phyloP scores from a whole-genome alignment of 1,140 invertebrate species.

The Aphaenogaster floridana region DNA sequence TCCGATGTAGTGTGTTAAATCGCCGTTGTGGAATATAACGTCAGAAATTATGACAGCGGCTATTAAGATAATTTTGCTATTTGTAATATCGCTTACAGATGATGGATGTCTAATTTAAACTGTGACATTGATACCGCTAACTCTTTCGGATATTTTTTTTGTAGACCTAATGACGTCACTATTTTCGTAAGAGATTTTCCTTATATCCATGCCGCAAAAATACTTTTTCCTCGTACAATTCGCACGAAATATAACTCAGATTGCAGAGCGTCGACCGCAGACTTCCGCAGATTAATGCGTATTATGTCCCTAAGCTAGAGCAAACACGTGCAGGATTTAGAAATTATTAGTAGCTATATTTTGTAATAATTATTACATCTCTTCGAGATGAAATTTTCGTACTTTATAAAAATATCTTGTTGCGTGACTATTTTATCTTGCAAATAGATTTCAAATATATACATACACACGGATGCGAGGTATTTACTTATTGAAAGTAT shows the following conservation, averaged over 20 bases:
- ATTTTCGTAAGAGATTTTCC: conserved; percentile 4
- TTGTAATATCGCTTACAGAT: not conserved
- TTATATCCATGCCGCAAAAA: not conserved
- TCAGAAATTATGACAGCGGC: conserved; percentile 15
- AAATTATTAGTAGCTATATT: not conserved
- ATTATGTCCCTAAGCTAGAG: not conserved
- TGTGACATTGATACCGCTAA: not conserved
- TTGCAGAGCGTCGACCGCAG: conserved; percentile 19
- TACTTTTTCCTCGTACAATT: conserved; percentile 32
- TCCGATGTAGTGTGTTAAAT: conserved; percentile 26
- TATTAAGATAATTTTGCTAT: conserved; percentile 3
- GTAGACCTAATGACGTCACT: not conserved
- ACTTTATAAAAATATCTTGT: not conserved
- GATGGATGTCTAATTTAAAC: not conserved
- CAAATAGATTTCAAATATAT: not conserved
- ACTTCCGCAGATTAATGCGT: conserved; percentile 19
- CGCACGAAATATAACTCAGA: not conserved
- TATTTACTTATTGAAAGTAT: not conserved
- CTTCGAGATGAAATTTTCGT: not conserved
- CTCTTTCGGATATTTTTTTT: not conserved
- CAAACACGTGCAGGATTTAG: not conserved
- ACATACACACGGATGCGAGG: not conserved
- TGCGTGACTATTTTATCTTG: not conserved
- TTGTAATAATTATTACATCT: not conserved
- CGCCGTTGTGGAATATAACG: conserved; percentile 12